Percentiles rank a stretch among this genome's conserved stretches.
Conservation (phyloP, 2,797 vertebrate species). For the Syndactyla subalaris region DNA sequence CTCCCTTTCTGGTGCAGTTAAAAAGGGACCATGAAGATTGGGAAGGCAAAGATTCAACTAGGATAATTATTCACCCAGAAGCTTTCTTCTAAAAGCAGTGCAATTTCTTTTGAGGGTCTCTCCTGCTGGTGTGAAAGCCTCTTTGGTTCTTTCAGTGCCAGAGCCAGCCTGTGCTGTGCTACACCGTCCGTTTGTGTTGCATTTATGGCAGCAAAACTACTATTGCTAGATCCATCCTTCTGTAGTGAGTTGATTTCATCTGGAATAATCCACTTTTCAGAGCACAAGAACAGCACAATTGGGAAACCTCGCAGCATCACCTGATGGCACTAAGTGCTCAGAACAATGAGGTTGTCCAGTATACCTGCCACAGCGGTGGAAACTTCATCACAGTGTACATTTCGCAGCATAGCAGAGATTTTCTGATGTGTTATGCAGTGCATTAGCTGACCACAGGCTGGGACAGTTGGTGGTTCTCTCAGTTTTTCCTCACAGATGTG, state of each 20-base stretch:
- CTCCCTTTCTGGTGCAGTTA: neutral
- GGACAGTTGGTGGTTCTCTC: neutral
- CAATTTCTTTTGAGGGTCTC: neutral
- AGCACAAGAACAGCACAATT: neutral
- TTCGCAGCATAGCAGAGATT: neutral
- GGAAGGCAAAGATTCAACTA: neutral
- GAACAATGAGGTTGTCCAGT: neutral
- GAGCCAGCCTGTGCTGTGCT: neutral
- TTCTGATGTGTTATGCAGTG: neutral
- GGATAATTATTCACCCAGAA: neutral
- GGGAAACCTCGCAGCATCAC: neutral
- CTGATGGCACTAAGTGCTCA: neutral
- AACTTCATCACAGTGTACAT: neutral
- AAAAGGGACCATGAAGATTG: neutral
- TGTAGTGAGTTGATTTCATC: neutral
- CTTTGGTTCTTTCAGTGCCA: neutral
- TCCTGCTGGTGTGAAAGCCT: neutral
- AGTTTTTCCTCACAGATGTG: neutral
- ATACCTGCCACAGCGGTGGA: neutral
- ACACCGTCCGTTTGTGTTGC: rapidly evolving
- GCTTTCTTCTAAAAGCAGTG: neutral
- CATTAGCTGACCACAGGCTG: neutral
- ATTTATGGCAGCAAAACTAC: neutral
- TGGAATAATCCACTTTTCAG: neutral
- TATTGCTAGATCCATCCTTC: neutral